Evolutionary conservation across 2,113 vertebrate genomes (phyloP).

Genomic region (Oncorhynchus kisutch): DNA sequence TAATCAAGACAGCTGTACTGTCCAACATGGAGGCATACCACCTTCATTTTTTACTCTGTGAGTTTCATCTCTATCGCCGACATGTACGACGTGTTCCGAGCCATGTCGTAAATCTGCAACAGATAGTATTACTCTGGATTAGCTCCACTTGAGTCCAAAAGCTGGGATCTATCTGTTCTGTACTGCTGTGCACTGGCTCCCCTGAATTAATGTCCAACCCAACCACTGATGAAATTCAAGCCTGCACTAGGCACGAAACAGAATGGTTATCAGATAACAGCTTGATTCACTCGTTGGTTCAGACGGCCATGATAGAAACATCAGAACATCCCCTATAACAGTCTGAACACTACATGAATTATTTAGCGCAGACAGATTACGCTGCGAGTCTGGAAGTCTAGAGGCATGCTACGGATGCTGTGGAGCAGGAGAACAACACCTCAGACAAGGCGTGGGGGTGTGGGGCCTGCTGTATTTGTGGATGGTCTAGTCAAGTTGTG

Average conservation of each 20-base stretch:
- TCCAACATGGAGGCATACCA: neutral
- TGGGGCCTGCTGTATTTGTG: neutral
- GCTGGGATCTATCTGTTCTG: neutral
- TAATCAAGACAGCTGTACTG: neutral
- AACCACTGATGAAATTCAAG: conserved; percentile 45
- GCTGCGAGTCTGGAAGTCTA: conserved; percentile 65
- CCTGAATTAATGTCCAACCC: conserved; percentile 40
- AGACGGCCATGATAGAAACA: conserved; percentile 71
- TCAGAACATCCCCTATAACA: conserved; percentile 66
- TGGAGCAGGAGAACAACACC: conserved; percentile 52
- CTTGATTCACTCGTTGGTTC: conserved; percentile 55
- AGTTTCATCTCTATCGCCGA: neutral
- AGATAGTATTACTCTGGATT: neutral
- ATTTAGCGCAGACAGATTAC: conserved; percentile 72
- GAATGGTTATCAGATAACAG: conserved; percentile 60
- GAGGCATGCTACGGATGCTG: conserved; percentile 62
- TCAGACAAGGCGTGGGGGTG: conserved; percentile 25
- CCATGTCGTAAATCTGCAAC: neutral
- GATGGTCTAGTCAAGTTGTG: conserved; percentile 22
- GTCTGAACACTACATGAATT: conserved; percentile 64
- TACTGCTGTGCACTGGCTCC: neutral
- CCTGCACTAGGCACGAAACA: conserved; percentile 50
- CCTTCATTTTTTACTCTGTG: neutral
- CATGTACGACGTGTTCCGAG: neutral
- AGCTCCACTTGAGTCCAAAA: neutral